phyloP scores from a whole-genome alignment of 2,888 invertebrate genomes.

The Antheraea yamamai region DNA sequence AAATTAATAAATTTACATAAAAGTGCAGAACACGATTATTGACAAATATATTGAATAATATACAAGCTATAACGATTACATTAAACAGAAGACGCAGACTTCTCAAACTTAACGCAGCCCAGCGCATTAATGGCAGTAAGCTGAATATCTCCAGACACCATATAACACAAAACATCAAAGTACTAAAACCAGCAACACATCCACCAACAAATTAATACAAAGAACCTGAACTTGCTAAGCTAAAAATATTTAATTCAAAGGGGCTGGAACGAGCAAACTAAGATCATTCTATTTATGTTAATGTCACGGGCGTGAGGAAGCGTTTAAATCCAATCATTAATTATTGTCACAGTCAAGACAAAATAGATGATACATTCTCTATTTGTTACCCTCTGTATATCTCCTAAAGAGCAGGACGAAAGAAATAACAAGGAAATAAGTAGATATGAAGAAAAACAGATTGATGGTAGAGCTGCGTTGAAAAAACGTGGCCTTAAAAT shows the following conservation, averaged over 20 bases:
- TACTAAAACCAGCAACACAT: slow-evolving; percentile 60
- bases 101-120: slow-evolving; percentile 53
- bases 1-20: not conserved
- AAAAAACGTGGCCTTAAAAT: slow-evolving; percentile 75
- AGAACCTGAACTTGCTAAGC: slow-evolving; percentile 69
- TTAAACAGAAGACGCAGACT: slow-evolving; percentile 42
- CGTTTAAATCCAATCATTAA: slow-evolving; percentile 82
- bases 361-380: slow-evolving; percentile 80
- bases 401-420: slow-evolving; percentile 69
- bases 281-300: slow-evolving; percentile 81
- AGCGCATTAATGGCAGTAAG: slow-evolving; percentile 57
- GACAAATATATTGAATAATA: slow-evolving; percentile 1
- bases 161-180: slow-evolving; percentile 78
- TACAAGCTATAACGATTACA: slow-evolving; percentile 25
- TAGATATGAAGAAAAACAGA: slow-evolving; percentile 63
- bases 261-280: slow-evolving; percentile 69
- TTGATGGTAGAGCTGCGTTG: slow-evolving; percentile 69
- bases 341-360: slow-evolving; percentile 80
- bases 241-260: slow-evolving; percentile 81
- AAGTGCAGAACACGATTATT: not conserved
- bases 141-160: slow-evolving; percentile 74
- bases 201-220: slow-evolving; percentile 76
- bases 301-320: slow-evolving; percentile 83
- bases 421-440: slow-evolving; percentile 74
- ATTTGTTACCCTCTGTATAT: slow-evolving; percentile 70